Evolutionary conservation across 2,797 vertebrate genomes (phyloP).

Genomic region (Hybognathus amarus): DNA sequence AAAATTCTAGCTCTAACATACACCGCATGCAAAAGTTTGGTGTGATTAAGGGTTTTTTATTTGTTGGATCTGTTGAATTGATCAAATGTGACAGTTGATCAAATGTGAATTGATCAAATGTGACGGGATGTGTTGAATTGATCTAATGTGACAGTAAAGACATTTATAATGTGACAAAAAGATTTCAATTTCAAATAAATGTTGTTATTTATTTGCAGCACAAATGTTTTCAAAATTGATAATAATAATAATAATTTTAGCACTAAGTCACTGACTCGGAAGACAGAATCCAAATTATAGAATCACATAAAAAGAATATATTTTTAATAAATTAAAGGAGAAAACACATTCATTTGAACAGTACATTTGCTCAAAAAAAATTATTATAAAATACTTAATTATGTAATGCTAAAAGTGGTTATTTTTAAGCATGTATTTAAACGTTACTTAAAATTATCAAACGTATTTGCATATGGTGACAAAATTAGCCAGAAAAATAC

Average conservation of each 20-base stretch:
- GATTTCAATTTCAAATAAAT: not conserved
- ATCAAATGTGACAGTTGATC: not conserved
- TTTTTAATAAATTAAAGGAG: not conserved
- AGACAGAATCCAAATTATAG: not conserved
- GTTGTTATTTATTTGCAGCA: not conserved
- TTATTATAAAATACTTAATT: not conserved
- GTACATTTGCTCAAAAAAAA: not conserved
- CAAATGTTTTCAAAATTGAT: not conserved
- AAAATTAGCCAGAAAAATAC: not conserved
- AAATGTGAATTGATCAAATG: not conserved
- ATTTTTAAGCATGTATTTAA: not conserved
- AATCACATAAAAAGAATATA: not conserved
- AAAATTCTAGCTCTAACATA: not conserved
- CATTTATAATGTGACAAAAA: not conserved
- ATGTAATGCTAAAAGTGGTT: not conserved
- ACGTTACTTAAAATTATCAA: not conserved
- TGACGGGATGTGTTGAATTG: not conserved
- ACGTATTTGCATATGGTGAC: not conserved
- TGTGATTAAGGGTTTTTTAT: not conserved
- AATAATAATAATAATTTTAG: not conserved
- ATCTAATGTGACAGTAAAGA: not conserved
- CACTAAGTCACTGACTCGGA: not conserved
- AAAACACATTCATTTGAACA: not conserved
- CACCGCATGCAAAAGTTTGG: not conserved
- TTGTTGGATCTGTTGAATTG: not conserved